A percentile compares a stretch with the other conserved stretches of the same genome.
phyloP scores from a whole-genome alignment of 2,888 invertebrate species.

The Microctonus brassicae region DNA sequence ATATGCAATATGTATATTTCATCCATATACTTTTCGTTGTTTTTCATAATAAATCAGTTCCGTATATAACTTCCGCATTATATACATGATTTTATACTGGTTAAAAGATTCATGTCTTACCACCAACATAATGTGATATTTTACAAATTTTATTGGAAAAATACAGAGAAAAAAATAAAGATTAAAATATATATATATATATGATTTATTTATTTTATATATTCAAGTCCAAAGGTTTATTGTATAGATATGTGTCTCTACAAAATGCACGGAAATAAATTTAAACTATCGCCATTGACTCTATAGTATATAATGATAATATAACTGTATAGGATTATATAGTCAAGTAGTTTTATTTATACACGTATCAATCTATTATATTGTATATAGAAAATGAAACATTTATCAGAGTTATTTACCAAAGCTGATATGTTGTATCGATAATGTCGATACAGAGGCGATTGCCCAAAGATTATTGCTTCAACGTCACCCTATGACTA shows the following conservation, averaged over 20 bases:
- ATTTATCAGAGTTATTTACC: constrained; percentile 25
- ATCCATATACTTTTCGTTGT: constrained; percentile 12
- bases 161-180: constrained; percentile 2
- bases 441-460: constrained; percentile 3
- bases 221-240: too few relatives aligned
- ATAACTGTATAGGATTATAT: not conserved
- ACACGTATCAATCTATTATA: not conserved
- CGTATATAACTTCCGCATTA: constrained; percentile 38
- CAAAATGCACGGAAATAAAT: not conserved
- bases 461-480: not conserved
- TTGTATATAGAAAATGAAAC: constrained; percentile 3
- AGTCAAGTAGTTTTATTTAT: not conserved
- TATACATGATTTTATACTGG: constrained; percentile 38
- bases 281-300: not conserved
- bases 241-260: too few relatives aligned
- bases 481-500: not conserved
- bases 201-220: not conserved
- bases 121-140: not conserved
- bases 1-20: not conserved
- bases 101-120: constrained; percentile 30
- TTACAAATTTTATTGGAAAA: constrained; percentile 18
- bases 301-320: not conserved
- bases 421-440: not conserved
- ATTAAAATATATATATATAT: not conserved
- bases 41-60: constrained; percentile 33